These are phyloP conservation scores for Spondyliosoma cantharus DNA, from an alignment of 2,797 vertebrate genomes.

Conservation along the genomic window DNA sequence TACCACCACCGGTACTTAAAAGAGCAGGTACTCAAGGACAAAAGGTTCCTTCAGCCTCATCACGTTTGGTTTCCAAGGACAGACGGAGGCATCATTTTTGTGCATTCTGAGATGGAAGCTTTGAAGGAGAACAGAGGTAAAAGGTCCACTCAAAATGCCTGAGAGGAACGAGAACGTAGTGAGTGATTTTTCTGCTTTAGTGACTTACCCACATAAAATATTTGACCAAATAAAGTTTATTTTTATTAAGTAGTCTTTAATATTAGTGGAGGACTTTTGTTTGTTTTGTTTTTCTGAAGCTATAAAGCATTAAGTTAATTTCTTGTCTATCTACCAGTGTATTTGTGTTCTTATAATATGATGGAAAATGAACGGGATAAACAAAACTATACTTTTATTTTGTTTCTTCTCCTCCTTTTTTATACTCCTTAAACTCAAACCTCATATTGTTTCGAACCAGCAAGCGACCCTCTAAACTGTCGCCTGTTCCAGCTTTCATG, in stretches of 20 bases:
- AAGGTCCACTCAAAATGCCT: not conserved
- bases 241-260: not conserved
- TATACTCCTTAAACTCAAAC: not conserved
- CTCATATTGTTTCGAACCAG: conserved; percentile 2
- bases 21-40: not conserved
- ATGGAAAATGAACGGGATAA: no score
- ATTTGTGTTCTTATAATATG: no score
- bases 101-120: not conserved
- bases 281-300: no score
- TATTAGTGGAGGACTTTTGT: no score
- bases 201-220: no score
- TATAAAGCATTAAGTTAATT: no score
- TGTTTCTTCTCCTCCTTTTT: not conserved
- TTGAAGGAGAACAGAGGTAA: not conserved
- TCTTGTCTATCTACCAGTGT: no score
- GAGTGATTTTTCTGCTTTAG: no score
- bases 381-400: not conserved
- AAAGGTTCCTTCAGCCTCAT: not conserved
- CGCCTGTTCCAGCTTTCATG: not conserved
- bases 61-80: not conserved
- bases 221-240: not conserved
- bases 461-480: not conserved
- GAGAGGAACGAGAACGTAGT: not conserved
- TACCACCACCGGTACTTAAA: not conserved
- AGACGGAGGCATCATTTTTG: not conserved